Evolutionary conservation across 2,888 invertebrate species (phyloP).

Genomic region (Mycalesis mineus): DNA sequence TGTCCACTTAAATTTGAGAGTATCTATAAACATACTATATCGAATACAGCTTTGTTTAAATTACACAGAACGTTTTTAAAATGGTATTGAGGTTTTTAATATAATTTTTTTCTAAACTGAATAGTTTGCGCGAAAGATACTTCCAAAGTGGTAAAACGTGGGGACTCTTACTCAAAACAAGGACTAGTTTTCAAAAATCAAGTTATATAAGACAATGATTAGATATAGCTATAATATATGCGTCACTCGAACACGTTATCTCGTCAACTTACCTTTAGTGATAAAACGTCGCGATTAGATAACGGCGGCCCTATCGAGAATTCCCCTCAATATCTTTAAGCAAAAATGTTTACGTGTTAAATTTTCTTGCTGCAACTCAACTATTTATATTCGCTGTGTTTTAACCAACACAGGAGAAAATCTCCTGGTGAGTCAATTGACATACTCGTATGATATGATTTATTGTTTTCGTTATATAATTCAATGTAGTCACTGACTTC

Average conservation of each 20-base stretch:
- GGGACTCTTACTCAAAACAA: no score
- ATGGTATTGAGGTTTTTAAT: no score
- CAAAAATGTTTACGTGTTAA: slow-evolving; percentile 13
- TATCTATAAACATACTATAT: no score
- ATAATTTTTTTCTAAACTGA: no score
- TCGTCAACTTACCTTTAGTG: slow-evolving; percentile 33
- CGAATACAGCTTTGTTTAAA: no score
- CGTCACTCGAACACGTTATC: slow-evolving; percentile 35
- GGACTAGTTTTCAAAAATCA: no score
- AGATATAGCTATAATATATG: neutral
- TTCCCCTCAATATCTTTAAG: slow-evolving; percentile 12
- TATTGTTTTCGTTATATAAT: no score
- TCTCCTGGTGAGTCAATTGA: slow-evolving; percentile 18
- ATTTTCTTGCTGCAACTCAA: neutral
- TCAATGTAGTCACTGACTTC: no score
- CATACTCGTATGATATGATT: neutral
- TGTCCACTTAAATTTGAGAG: no score
- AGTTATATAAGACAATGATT: neutral
- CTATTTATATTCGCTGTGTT: neutral
- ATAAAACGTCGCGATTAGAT: slow-evolving; percentile 44
- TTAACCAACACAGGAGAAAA: slow-evolving; percentile 10
- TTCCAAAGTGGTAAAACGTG: no score
- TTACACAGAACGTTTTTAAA: no score
- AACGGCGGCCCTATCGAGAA: slow-evolving; percentile 30
- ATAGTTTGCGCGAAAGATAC: no score